Evolutionary conservation across 2,888 invertebrate species (phyloP).

Genomic region (Carabus problematicus): DNA sequence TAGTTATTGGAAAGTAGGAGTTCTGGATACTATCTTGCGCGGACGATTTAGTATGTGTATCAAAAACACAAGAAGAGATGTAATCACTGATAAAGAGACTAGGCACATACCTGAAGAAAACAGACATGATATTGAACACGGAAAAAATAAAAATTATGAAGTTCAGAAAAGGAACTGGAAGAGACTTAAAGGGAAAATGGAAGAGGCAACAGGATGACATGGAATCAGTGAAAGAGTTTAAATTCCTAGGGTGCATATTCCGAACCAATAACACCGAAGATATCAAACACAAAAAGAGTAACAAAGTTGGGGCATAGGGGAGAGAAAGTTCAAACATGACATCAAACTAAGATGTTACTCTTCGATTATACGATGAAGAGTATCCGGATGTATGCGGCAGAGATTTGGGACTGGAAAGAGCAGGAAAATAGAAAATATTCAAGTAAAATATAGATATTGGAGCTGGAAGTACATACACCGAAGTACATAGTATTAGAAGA

Average conservation of each 20-base stretch:
- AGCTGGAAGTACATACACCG: slow-evolving; percentile 21
- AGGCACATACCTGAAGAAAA: slow-evolving; percentile 38
- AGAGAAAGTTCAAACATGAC: slow-evolving; percentile 11
- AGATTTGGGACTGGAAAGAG: slow-evolving; percentile 25
- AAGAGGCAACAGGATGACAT: slow-evolving; percentile 35
- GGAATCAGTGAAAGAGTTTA: slow-evolving; percentile 42
- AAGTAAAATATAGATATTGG: background rate
- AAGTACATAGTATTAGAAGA: slow-evolving; percentile 33
- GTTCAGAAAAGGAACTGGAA: slow-evolving; percentile 39
- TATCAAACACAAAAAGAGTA: slow-evolving; percentile 5
- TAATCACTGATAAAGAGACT: slow-evolving; percentile 29
- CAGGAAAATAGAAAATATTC: too few relatives aligned
- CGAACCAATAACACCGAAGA: background rate
- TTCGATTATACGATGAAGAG: slow-evolving; percentile 12
- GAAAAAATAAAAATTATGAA: slow-evolving; percentile 42
- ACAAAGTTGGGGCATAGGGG: slow-evolving; percentile 16
- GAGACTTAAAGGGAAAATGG: slow-evolving; percentile 22
- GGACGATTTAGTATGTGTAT: slow-evolving; percentile 43
- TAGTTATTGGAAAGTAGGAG: slow-evolving; percentile 42
- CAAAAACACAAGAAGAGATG: slow-evolving; percentile 37
- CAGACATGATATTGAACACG: slow-evolving; percentile 37
- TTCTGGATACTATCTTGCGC: slow-evolving; percentile 43
- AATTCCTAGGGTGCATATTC: slow-evolving; percentile 39
- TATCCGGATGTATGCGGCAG: slow-evolving; percentile 11
- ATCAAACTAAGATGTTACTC: background rate